phyloP scores from a whole-genome alignment of 2,797 vertebrate species.

The Diplodus puntazzo region DNA sequence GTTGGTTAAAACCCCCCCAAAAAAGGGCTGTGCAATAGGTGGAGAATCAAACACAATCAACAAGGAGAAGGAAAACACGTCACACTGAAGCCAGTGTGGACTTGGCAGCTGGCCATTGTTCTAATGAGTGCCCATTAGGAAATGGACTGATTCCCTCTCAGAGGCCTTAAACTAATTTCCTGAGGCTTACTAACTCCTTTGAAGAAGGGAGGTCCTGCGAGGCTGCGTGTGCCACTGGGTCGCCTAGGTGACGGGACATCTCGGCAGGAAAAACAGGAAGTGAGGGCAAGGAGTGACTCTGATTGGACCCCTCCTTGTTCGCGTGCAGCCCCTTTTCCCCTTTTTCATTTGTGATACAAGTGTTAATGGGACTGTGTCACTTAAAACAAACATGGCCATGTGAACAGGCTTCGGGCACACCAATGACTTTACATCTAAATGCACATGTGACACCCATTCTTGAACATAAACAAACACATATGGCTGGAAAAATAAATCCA shows the following conservation, averaged over 20 bases:
- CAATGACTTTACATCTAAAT: neutral
- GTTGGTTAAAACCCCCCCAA: slow-evolving; percentile 1
- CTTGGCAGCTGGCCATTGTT: slow-evolving; percentile 73
- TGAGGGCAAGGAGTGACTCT: slow-evolving; percentile 77
- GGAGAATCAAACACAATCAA: slow-evolving; percentile 56
- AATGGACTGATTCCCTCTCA: slow-evolving; percentile 79
- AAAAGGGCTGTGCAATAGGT: slow-evolving; percentile 9
- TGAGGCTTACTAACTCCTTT: slow-evolving; percentile 73
- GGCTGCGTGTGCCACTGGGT: slow-evolving; percentile 78
- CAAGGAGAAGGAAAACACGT: slow-evolving; percentile 49
- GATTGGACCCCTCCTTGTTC: slow-evolving; percentile 83
- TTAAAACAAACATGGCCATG: slow-evolving; percentile 56
- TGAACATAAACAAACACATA: neutral
- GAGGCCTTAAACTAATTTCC: slow-evolving; percentile 86
- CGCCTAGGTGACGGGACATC: slow-evolving; percentile 81
- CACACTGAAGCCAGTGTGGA: slow-evolving; percentile 46
- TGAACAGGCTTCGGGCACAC: neutral
- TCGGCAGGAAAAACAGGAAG: slow-evolving; percentile 86
- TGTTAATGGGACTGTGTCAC: slow-evolving; percentile 65
- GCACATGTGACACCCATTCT: neutral
- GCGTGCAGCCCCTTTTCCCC: slow-evolving; percentile 68
- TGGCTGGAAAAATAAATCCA: neutral
- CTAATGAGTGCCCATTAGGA: slow-evolving; percentile 82
- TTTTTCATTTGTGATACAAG: slow-evolving; percentile 63
- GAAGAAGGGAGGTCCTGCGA: slow-evolving; percentile 68